These are phyloP conservation scores for Dichetophora obliterata DNA, from an alignment of 2,888 invertebrate genomes.

Conservation along the genomic window DNA sequence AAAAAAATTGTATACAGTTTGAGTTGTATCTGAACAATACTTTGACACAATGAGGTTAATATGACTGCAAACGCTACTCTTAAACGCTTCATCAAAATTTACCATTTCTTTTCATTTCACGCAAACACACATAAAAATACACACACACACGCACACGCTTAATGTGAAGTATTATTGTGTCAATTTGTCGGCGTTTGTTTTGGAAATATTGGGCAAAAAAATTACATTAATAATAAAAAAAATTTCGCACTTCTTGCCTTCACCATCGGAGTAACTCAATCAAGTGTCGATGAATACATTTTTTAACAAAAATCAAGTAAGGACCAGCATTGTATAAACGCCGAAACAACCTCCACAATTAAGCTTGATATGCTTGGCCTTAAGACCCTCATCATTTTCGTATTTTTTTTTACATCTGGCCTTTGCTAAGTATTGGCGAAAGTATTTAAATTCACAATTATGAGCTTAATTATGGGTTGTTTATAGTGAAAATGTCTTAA, in stretches of 20 bases:
- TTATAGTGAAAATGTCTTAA: too few relatives aligned
- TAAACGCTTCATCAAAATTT: constrained; percentile 31
- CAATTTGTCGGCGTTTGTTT: constrained; percentile 43
- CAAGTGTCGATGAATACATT: constrained; percentile 7
- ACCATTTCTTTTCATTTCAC: too few relatives aligned
- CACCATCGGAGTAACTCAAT: constrained; percentile 37
- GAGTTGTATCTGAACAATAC: background rate
- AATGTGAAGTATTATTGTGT: constrained; percentile 47
- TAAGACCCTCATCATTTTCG: too few relatives aligned
- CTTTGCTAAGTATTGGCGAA: too few relatives aligned
- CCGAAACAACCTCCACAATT: too few relatives aligned
- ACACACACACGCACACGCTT: constrained; percentile 13
- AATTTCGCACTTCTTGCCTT: too few relatives aligned
- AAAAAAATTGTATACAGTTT: background rate
- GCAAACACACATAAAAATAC: constrained; percentile 12
- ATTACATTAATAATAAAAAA: constrained; percentile 21
- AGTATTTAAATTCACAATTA: too few relatives aligned
- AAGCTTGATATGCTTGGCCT: too few relatives aligned
- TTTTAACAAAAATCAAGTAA: background rate
- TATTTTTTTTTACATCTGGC: too few relatives aligned
- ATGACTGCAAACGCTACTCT: constrained; percentile 36
- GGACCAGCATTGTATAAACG: background rate
- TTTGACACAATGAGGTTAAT: constrained; percentile 49
- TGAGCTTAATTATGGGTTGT: too few relatives aligned
- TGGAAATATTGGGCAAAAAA: constrained; percentile 46